These are phyloP conservation scores for Phthorimaea operculella DNA, from an alignment of 1,140 invertebrate genomes.

Conservation along the genomic window DNA sequence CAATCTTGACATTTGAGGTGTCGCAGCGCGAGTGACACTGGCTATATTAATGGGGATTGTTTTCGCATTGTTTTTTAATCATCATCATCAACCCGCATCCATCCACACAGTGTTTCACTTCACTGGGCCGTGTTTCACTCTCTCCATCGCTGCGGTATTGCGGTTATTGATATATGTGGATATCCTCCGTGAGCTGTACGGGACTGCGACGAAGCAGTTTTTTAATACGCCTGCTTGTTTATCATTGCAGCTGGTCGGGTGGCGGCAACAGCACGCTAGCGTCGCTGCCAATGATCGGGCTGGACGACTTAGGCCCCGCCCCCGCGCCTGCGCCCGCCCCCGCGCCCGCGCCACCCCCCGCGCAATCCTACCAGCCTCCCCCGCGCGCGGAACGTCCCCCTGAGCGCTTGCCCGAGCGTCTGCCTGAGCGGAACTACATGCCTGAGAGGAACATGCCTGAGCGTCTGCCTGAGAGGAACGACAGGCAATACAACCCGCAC, in stretches of 20 bases:
- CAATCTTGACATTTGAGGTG: too few relatives aligned
- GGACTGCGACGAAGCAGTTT: too few relatives aligned
- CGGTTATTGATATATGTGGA: too few relatives aligned
- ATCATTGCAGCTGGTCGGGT: constrained; percentile 68
- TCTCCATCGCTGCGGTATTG: too few relatives aligned
- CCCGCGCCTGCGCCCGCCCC: constrained; percentile 20
- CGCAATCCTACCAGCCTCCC: constrained; percentile 8
- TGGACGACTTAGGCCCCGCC: constrained; percentile 68
- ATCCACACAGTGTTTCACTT: too few relatives aligned
- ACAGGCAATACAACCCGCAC: not conserved
- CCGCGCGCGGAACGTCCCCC: constrained; percentile 5
- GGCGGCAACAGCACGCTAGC: constrained; percentile 73
- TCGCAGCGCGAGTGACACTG: too few relatives aligned
- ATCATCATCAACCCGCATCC: too few relatives aligned
- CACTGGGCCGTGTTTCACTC: too few relatives aligned
- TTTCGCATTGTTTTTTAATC: too few relatives aligned
- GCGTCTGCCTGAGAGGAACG: not conserved
- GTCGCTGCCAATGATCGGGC: constrained; percentile 80
- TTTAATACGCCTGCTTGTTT: too few relatives aligned
- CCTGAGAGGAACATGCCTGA: constrained; percentile 7
- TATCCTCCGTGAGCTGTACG: too few relatives aligned
- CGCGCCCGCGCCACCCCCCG: constrained; percentile 8
- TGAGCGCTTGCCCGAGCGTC: constrained; percentile 2
- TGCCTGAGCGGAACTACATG: not conserved
- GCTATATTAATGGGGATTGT: too few relatives aligned